Conservation (phyloP, 2,797 vertebrate species). For the Rhabdophis nuchalis region DNA sequence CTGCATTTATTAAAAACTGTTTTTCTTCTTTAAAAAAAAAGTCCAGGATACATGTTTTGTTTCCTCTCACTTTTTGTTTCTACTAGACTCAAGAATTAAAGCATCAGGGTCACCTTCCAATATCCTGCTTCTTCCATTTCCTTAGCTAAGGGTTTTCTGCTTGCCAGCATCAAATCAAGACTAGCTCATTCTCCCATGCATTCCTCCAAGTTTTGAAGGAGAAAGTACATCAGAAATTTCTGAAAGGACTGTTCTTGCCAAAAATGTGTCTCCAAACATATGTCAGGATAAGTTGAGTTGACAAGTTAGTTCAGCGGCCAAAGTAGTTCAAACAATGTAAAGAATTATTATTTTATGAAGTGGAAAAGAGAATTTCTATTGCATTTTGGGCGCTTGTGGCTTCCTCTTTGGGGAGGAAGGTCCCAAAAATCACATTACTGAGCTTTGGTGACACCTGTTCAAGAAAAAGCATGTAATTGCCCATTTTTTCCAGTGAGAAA, state of each 20-base stretch:
- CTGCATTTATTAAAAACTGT: background rate
- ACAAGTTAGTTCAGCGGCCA: background rate
- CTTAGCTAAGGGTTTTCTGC: background rate
- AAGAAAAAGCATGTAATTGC: background rate
- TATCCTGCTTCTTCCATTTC: background rate
- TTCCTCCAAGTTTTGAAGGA: background rate
- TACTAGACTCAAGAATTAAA: background rate
- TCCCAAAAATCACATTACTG: background rate
- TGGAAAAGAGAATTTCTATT: background rate
- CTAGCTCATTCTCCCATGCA: background rate
- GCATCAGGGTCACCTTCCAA: background rate
- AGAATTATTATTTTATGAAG: background rate
- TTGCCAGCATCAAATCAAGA: background rate
- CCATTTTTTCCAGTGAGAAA: background rate
- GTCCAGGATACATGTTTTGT: background rate
- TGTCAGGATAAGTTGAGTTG: background rate
- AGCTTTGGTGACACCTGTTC: background rate
- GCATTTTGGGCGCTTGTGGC: background rate
- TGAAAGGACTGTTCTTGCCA: background rate
- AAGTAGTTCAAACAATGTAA: background rate
- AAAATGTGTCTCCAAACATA: background rate
- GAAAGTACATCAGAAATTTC: background rate
- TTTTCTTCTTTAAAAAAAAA: too few species aligned
- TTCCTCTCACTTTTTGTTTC: background rate
- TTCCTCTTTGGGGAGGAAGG: background rate